A percentile compares a stretch with the other conserved stretches of the same genome.
Conservation (phyloP, 2,888 invertebrate genomes). For the Sinelater perroti region DNA sequence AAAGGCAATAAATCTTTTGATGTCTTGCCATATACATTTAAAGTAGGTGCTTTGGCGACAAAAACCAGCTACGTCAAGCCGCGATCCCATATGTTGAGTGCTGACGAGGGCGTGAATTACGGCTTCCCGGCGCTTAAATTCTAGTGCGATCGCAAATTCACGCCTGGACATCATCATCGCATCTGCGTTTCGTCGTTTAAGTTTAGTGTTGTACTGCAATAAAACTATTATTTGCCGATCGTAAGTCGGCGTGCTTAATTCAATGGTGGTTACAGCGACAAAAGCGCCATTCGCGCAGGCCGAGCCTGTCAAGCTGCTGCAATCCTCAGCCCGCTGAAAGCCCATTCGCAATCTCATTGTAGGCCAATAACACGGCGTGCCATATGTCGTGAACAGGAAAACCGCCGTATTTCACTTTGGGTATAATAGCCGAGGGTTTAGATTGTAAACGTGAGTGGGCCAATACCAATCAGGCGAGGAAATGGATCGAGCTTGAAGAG, state of each 20-base stretch:
- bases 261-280: too few relatives aligned
- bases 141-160: slow-evolving; percentile 1
- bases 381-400: slow-evolving; percentile 47
- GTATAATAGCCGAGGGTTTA: slow-evolving; percentile 43
- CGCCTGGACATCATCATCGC: slow-evolving; percentile 7
- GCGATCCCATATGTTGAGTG: slow-evolving; percentile 7
- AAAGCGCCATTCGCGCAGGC: too few relatives aligned
- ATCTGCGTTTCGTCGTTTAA: not conserved
- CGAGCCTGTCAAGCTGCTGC: slow-evolving; percentile 1
- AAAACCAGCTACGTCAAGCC: slow-evolving; percentile 19
- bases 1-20: slow-evolving; percentile 26
- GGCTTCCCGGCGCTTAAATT: slow-evolving; percentile 8
- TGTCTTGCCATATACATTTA: slow-evolving; percentile 20
- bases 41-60: slow-evolving; percentile 17
- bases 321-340: slow-evolving; percentile 26
- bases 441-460: slow-evolving; percentile 41
- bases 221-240: too few relatives aligned
- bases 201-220: too few relatives aligned
- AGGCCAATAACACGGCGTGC: slow-evolving; percentile 44
- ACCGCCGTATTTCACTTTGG: slow-evolving; percentile 45
- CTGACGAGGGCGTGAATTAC: slow-evolving; percentile 2
- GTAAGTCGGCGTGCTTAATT: too few relatives aligned
- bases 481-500: slow-evolving; percentile 38
- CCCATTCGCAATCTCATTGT: slow-evolving; percentile 27
- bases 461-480: slow-evolving; percentile 41